Evolutionary conservation across 2,797 vertebrate genomes (phyloP).

Genomic region (Gallirallus australis): DNA sequence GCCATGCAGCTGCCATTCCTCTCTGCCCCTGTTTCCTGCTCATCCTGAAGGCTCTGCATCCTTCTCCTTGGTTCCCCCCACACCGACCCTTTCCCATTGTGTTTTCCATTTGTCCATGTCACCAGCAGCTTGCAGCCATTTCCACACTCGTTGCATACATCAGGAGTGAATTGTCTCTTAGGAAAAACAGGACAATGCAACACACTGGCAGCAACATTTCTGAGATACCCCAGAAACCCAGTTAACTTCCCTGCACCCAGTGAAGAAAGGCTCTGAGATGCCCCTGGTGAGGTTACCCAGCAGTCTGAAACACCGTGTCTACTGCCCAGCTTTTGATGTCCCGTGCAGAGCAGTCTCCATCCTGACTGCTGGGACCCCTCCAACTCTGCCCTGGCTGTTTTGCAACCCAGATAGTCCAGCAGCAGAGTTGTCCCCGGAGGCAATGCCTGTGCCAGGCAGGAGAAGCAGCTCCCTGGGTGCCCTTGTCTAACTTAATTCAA

Average conservation of each 20-base stretch:
- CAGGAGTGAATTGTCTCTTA: fast-evolving
- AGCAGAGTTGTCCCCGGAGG: not conserved
- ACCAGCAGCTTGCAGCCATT: not conserved
- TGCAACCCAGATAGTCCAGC: not conserved
- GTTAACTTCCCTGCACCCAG: not conserved
- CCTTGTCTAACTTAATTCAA: not conserved
- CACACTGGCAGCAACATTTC: not conserved
- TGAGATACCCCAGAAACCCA: not conserved
- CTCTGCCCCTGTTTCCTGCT: not conserved
- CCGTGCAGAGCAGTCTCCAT: not conserved
- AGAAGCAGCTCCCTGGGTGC: not conserved
- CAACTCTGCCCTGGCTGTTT: not conserved
- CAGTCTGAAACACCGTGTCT: fast-evolving
- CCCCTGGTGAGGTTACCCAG: not conserved
- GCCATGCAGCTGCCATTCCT: fast-evolving
- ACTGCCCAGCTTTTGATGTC: not conserved
- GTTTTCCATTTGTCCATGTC: not conserved
- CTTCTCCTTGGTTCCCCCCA: not conserved
- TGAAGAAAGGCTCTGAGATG: not conserved
- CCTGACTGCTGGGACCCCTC: not conserved
- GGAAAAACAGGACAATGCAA: not conserved
- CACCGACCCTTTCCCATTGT: not conserved
- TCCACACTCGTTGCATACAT: not conserved
- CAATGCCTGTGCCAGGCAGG: not conserved
- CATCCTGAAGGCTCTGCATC: not conserved